A percentile compares a stretch with the other conserved stretches of the same genome.
These are phyloP conservation scores for Epinephelus coioides DNA, from an alignment of 2,797 vertebrate genomes.

Conservation along the genomic window DNA sequence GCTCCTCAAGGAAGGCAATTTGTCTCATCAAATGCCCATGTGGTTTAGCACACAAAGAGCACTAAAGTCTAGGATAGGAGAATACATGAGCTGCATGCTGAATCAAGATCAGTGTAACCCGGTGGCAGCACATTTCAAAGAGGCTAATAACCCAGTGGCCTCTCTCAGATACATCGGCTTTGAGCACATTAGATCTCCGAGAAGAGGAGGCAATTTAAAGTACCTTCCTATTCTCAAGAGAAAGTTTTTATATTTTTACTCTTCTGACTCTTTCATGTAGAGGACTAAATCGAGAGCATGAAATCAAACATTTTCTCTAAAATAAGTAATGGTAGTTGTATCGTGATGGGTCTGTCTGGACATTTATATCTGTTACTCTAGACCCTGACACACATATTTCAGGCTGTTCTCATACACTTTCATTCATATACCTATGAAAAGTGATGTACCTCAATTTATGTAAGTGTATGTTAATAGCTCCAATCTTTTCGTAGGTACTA, in stretches of 20 bases:
- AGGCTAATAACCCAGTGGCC: background rate
- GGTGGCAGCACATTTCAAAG: background rate
- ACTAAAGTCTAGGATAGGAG: background rate
- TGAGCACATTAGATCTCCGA: background rate
- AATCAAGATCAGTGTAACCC: background rate
- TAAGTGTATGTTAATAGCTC: no score
- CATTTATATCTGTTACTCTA: no score
- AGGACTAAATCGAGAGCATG: no score
- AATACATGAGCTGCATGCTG: background rate
- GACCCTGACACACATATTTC: no score
- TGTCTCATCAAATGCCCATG: background rate
- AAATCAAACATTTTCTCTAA: no score
- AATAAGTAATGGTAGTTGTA: no score
- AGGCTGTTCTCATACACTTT: no score
- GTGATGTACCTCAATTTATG: no score
- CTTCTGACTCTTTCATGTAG: background rate
- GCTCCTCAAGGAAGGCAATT: background rate
- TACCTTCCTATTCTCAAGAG: background rate
- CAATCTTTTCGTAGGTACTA: no score
- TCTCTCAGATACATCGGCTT: background rate
- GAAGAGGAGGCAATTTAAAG: background rate
- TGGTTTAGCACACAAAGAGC: background rate
- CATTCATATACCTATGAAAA: no score
- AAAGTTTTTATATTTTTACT: background rate
- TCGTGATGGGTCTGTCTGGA: no score